Base-by-base conservation (phyloP, 2,888 invertebrate species). In the Molanna angustata region DNA sequence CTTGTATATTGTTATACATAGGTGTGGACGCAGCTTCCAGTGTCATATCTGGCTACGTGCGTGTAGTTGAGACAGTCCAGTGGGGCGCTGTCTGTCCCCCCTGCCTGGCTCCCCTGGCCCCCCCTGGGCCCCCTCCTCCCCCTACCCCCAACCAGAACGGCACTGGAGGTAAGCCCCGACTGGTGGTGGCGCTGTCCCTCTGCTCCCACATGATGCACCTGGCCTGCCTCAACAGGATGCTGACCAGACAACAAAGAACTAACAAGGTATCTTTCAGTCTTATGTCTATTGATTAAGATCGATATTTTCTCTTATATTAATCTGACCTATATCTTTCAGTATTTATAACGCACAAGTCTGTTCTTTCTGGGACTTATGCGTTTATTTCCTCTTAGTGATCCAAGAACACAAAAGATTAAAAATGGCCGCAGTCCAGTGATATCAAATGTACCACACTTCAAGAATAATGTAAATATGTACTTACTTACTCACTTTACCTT, bases 151-250 rank as follows among this genome's bases (percentile, higher is more conserved):
- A 86, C 86, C 65, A 86, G 86, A 1, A 80, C 83, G 78, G 78
- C 54, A 63, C 84, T 41, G 80, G 80, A 61, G 76, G 79, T 9
- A 67, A 69, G 4, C 72, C 74, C 21, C 69, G 71, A 13, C 65
- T 74, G 46, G 83, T 84, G 13, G 82, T 85, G 43, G 81, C 84
- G 59, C 76, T 87, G 52, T 82, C 80, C 61, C 83, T 83, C 57
- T 93, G 92, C 69, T 81, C 82, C 59, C 93, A 93, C 72, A 79
- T 86, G 68, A 80, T 91, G 70, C 92, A 92, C 70, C 78, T 88
- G 62, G 84, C 85, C 62, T 93, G 93, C 66, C 75, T 93, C 35
- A 84, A 85, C 65, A 84, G 84, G 40, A 83, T 88, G 76, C 81
- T 90, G 49, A 84, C 83, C 42, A 41, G 20, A 14, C 57, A 59